Base-by-base conservation (phyloP, 2,888 invertebrate genomes). In the Synergus laeviventris region DNA sequence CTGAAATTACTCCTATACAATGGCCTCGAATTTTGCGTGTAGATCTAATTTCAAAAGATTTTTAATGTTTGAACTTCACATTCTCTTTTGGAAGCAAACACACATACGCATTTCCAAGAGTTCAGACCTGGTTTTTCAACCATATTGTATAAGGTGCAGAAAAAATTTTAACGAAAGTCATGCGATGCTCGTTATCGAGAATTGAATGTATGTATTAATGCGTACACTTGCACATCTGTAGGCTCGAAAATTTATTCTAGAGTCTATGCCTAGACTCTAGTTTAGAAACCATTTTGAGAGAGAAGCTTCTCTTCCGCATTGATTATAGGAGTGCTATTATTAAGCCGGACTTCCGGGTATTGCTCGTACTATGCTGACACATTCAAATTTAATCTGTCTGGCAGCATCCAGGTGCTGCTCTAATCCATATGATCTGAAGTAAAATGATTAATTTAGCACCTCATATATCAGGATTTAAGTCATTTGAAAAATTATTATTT, bases 301-400 rank as follows among this genome's bases (percentile, higher is more conserved):
- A 56, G 56, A 56, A 42, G 24, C 18, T 21, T 62, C 45, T 62
- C 74, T 74, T 74, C 74, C 31, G 62, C 74, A 49, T 74, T 36
- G 49, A 62, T 62, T 74, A 42, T 74, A 56, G 56, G 49, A 31
- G 31, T 45, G 45, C 59, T 74, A 74, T 74, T 61, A 74, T 74
- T 74, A 74, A 74, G 42, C 74, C 49, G 74, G 61, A 66, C 45
- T 75, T 75, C 75, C 75, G 49, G 75, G 64, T 64, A 54, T n/a
- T n/a, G 14, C 21, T 66, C 16, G 54, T 14, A 16, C 38, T 59
- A 61, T 31, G 64, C 21, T 24, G 56, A 18, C 42, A 39, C 75
- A 49, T 36, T 66, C 56, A 56, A 66, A 75, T 66, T 31, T 70
- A 75, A 75, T 66, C 60, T 49, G 54, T 56, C 64, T 66, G 42